Evolutionary conservation across 2,113 vertebrate genomes (phyloP), one percentile per base, ranked within the genome.

Genomic region (Lagopus leucura): DNA sequence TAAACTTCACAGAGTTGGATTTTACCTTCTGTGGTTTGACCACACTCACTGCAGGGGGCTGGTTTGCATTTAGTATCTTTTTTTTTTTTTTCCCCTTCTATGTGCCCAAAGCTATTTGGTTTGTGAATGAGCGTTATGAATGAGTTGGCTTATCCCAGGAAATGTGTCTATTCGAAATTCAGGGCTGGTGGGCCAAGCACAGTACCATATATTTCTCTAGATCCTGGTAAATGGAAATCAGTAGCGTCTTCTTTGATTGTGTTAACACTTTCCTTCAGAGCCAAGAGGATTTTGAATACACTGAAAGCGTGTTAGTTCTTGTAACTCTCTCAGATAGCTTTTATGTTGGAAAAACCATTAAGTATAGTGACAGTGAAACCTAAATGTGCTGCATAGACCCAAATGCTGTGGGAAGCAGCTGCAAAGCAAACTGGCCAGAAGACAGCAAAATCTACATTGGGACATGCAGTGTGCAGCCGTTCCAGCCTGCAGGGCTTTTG

Each of bases 1-100:
- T 94, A 91, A 96, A 91, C 85, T 82, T 93, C 64, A 67, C 79
- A 81, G 64, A 77, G 82, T n/a, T 92, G 75, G 67, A n/a, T 93
- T 96, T 95, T 91, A 86, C 91, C 82, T 91, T 88, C 78, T 91
- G 94, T 80, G 92, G 67, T 89, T 92, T 92, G 91, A 90, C 34
- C 8, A 5, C 5, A 0, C 11, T 76, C 71, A 2, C 61, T 82
- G 86, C 67, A 61, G n/a, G 28, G 43, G 58, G n/a, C 66, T 92
- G 83, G 24, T 73, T 70, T 89, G 92, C 48, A 47, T 76, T 47
- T 76, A 82, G 47, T 34, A 4, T n/a, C 9, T 16, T 38, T 54
- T 50, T n/a, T 38, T 54, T 50, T n/a, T n/a, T 27, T 54, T 27
- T 21, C 19, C 34, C 42, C 34, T 38, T 72, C 74, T 81, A 74